Base-by-base conservation (phyloP, 1,140 invertebrate species). In the Bilobella aurantiaca region DNA sequence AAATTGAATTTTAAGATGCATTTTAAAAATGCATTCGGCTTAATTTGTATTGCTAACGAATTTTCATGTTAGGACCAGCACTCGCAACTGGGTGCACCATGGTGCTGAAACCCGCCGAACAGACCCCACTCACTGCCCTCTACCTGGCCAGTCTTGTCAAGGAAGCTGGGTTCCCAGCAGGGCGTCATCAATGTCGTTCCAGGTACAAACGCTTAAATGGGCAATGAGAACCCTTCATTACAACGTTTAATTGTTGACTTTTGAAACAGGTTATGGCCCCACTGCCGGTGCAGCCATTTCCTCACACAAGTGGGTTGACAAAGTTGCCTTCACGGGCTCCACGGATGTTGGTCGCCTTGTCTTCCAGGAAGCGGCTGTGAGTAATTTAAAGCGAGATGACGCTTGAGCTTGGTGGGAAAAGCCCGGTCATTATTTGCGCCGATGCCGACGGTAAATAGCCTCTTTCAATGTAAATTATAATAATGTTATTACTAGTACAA, bases 251-350 rank as follows among this genome's bases (percentile, higher is more conserved):
- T 58, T 5, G 5, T 29, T 58, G 8, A 5, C 23, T 23, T 58
- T 16, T n/a, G n/a, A n/a, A 31, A 56, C 21, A 58, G 57, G 92
- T 0, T 91, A 84, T 76, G 90, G 90, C 1, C 85, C 85, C 1
- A 88, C 87, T 0, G 88, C 90, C 27, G 92, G 92, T 32, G 85
- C 83, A 28, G 89, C 90, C 27, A 82, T 96, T 34, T 79, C 85
- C 2, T 75, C 81, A 57, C 90, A 96, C 77, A 81, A 79, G n/a
- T 82, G 89, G 64, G 84, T 94, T 49, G 82, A 86, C 63, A 95
- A 94, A 79, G 82, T 95, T 37, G 87, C 90, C 2, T 95, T 95
- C 76, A 94, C 92, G 37, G 92, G 92, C 47, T 90, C 88, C 0
- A 86, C 86, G 23, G 82, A 87, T 74, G 84, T 82, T 57, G 58